Conservation (phyloP, 2,888 invertebrate genomes). For the Rhopalosiphum nymphaeae region DNA sequence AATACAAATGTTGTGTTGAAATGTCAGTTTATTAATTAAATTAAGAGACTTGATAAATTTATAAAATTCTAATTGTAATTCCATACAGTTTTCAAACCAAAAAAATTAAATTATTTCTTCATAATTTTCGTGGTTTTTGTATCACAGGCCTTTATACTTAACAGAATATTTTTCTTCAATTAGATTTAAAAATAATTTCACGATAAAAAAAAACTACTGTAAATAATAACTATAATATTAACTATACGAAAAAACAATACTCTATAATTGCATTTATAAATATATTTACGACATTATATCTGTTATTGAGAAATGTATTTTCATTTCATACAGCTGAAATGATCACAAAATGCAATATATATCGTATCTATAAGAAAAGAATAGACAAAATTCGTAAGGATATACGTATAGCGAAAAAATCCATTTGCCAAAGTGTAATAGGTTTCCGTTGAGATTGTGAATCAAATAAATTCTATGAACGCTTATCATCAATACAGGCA, state of each 20-base stretch:
- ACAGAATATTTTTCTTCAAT: neutral
- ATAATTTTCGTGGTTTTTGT: neutral
- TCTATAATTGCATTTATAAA: neutral
- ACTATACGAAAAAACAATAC: neutral
- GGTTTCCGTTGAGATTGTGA: slow-evolving; percentile 47
- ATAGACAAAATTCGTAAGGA: neutral
- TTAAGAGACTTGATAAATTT: neutral
- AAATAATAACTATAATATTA: too few relatives aligned
- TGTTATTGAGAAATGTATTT: neutral
- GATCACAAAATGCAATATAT: slow-evolving; percentile 14
- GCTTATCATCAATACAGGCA: slow-evolving; percentile 42
- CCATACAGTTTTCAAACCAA: neutral
- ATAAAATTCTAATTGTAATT: neutral
- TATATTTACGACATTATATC: neutral
- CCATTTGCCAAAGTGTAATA: slow-evolving; percentile 44
- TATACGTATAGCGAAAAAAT: neutral
- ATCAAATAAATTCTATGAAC: slow-evolving; percentile 54
- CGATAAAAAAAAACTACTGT: neutral
- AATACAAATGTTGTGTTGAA: neutral
- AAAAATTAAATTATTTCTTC: neutral
- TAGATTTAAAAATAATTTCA: neutral
- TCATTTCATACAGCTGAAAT: neutral
- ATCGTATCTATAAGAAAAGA: neutral
- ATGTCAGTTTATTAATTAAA: neutral
- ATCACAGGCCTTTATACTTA: neutral